These are phyloP conservation scores for Sorex fumeus DNA, from an alignment of 2,113 vertebrate species.

Conservation along the genomic window DNA sequence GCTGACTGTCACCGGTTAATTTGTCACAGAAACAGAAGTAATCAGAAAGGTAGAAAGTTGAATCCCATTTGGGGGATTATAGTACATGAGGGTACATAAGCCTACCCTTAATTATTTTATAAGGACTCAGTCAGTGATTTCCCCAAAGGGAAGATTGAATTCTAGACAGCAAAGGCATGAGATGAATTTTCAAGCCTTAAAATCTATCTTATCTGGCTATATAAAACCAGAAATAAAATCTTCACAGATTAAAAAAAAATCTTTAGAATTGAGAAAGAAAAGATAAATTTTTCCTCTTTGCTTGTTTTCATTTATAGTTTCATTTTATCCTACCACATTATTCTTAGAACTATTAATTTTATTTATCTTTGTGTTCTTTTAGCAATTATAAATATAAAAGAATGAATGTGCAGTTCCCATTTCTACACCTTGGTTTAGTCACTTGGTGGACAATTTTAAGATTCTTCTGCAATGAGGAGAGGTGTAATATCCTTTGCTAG, in stretches of 20 bases:
- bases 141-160: conserved; percentile 17
- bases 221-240: not conserved
- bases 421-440: not conserved
- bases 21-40: conserved; percentile 38
- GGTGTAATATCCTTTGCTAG: not conserved
- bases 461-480: not conserved
- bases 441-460: not conserved
- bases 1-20: not conserved
- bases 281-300: not conserved
- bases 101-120: conserved; percentile 26
- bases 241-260: not conserved
- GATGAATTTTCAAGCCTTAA: not conserved
- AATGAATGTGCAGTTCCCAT: not conserved
- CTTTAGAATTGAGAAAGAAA: too few relatives aligned
- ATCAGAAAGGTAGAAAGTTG: conserved; percentile 1
- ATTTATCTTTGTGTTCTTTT: not conserved
- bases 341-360: too few relatives aligned
- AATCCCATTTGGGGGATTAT: conserved; percentile 12
- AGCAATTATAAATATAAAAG: not conserved
- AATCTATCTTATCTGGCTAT: not conserved
- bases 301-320: not conserved
- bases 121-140: conserved; percentile 28
- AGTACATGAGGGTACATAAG: not conserved
- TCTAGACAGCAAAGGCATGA: not conserved
- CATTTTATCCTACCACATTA: not conserved